phyloP scores from a whole-genome alignment of 1,140 invertebrate genomes.

The Dendrolimus punctatus region DNA sequence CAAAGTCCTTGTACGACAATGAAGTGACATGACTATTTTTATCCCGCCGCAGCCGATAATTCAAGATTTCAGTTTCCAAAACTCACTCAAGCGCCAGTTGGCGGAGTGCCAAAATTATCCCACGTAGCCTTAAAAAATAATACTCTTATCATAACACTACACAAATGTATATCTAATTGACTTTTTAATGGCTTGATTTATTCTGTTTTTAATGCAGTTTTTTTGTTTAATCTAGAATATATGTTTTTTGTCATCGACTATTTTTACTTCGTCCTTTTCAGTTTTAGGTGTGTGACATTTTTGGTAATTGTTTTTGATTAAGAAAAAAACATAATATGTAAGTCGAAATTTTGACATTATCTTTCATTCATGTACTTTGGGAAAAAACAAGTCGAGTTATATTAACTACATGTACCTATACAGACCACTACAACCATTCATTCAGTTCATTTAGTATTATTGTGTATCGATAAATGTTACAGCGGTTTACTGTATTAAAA shows the following conservation, averaged over 20 bases:
- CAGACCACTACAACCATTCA: too few species aligned
- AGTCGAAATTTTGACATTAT: too few species aligned
- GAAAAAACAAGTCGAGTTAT: too few species aligned
- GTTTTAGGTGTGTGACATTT: background rate
- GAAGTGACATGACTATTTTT: background rate
- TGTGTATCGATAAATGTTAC: too few species aligned
- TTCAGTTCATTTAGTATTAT: too few species aligned
- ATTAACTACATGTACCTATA: too few species aligned
- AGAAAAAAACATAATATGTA: too few species aligned
- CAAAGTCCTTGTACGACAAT: background rate
- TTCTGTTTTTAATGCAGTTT: background rate
- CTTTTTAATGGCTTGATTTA: slow-evolving; percentile 9
- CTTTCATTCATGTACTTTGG: too few species aligned
- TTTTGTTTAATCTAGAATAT: too few species aligned
- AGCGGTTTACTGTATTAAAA: too few species aligned
- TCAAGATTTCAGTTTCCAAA: slow-evolving; percentile 10
- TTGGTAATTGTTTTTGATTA: background rate
- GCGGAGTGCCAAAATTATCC: slow-evolving; percentile 7
- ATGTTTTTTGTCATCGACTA: too few species aligned
- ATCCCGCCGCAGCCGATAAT: background rate
- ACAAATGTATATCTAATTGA: slow-evolving; percentile 8
- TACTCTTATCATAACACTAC: slow-evolving; percentile 10
- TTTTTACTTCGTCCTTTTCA: too few species aligned
- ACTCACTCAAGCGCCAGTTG: slow-evolving; percentile 13
- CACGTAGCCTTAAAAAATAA: slow-evolving; percentile 12